A percentile compares a stretch with the other conserved stretches of the same genome.
Conservation (phyloP, 1,140 invertebrate genomes). For the Nylanderia fulva region DNA sequence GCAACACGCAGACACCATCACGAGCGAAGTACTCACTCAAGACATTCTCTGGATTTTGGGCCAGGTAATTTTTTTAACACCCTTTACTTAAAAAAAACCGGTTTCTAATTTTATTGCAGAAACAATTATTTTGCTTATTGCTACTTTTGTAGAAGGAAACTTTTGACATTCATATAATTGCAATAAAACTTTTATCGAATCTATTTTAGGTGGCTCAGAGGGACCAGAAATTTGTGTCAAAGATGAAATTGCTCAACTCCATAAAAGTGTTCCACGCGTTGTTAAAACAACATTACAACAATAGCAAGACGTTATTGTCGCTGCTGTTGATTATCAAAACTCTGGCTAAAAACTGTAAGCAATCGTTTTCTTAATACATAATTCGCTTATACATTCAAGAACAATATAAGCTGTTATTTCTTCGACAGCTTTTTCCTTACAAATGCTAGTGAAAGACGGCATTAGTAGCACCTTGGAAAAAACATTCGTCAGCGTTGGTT, state of each 20-base stretch:
- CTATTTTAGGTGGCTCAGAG: constrained; percentile 85
- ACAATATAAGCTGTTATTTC: constrained; percentile 54
- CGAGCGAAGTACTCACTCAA: constrained; percentile 82
- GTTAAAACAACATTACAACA: constrained; percentile 88
- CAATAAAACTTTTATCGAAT: constrained; percentile 37
- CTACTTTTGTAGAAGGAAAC: background rate
- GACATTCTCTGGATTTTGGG: constrained; percentile 85
- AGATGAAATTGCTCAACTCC: constrained; percentile 87
- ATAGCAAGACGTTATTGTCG: constrained; percentile 87
- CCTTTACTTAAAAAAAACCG: background rate
- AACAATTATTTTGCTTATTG: constrained; percentile 3
- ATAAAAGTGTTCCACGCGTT: constrained; percentile 88
- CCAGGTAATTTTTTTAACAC: constrained; percentile 77
- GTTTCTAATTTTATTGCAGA: background rate
- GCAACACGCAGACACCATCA: constrained; percentile 80
- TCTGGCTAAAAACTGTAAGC: constrained; percentile 88
- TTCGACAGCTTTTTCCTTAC: constrained; percentile 87
- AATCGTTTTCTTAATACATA: constrained; percentile 28
- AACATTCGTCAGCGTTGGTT: constrained; percentile 88
- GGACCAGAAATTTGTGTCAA: constrained; percentile 88
- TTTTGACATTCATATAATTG: background rate
- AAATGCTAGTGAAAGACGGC: constrained; percentile 88
- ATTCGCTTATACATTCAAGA: background rate
- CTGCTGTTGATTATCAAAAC: constrained; percentile 88
- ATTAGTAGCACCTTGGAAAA: constrained; percentile 88